Base-by-base conservation (phyloP, 2,797 vertebrate species). In the Poeciliopsis paucimaculata region DNA sequence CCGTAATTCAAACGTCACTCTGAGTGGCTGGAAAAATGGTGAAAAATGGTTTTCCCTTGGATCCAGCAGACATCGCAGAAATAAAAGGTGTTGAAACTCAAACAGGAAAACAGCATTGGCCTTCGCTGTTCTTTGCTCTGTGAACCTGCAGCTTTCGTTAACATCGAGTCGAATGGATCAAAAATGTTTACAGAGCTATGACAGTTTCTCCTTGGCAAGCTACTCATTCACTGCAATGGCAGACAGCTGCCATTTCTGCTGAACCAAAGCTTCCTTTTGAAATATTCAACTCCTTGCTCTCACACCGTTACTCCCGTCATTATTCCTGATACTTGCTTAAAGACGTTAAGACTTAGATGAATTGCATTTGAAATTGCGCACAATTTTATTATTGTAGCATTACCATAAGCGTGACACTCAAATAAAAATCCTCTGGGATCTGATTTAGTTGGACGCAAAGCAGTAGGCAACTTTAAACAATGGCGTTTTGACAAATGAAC, bases 11-110 rank as follows among this genome's bases (percentile, higher is more conserved):
- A 96, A 97, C 94, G 96, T 97, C 95, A 96, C 96, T 98, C 97
- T 97, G 97, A 97, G 97, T 97, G 97, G 97, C 96, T 96, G 95
- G 96, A 98, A 97, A 97, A 98, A 98, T 98, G 96, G 97, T 97
- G 98, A 98, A 97, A 98, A 98, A 98, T 97, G 96, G 95, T 97
- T 97, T 98, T 97, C 96, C 95, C 96, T 95, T 95, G 96, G 96
- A 97, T 96, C 98, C 97, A 98, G 98, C 97, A 97, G 97, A 96
- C 93, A 94, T 96, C 88, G 95, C 95, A 97, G 96, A 96, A 98
- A 98, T 97, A 98, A 97, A 97, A 96, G 86, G 95, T 95, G 95
- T 95, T 96, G 95, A 97, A 97, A 97, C 93, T 90, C 93, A 93
- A 96, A 95, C 95, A 95, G 95, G 95, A 96, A 95, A 96, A 93